Evolutionary conservation across 2,888 invertebrate species (phyloP), one percentile per base, ranked within the genome.

Genomic region (Amphipyra tragopoginis): DNA sequence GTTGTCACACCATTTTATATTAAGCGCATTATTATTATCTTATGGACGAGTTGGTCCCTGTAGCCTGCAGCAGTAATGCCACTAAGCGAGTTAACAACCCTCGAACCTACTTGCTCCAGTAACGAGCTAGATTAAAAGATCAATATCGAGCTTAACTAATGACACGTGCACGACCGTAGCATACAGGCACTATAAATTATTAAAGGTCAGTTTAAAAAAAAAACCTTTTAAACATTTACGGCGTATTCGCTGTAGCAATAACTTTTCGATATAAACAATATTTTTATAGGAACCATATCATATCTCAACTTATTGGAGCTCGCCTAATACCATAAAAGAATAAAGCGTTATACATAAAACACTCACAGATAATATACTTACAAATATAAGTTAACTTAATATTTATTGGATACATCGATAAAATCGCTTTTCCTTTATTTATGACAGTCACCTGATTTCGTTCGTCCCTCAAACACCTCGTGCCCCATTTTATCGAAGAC

Each of bases 331-430:
- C n/a, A 50, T 29, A 44, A 49, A 72, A 36, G 10, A 26, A 49
- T 49, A 73, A 67, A 67, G 40, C 33, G 34, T 26, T 45, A 36
- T 57, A 60, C 42, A 69, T 73, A 50, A 68, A 73, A 59, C 53
- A 54, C 39, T 54, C 53, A 15, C 36, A 60, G 60, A 36, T 70
- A 57, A 54, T 57, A 56, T 65, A 44, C 26, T 53, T 51, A 54
- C 50, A 54, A 75, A 72, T 55, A 57, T 39, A 57, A 72, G 53
- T 52, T 56, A 72, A 62, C 67, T 65, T 53, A 72, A 72, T 66
- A 76, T 76, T 76, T 76, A 73, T 73, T 73, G 73, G 67, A 72
- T 54, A 76, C 73, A 63, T 73, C 77, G 77, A 72, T 72, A 66
- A 72, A 76, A 72, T 59, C 62, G 58, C 67, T 54, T 66, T 51